Percentiles rank a stretch among this genome's conserved stretches.
These are phyloP conservation scores for Thymelicus lineola DNA, from an alignment of 2,888 invertebrate genomes.

Conservation along the genomic window DNA sequence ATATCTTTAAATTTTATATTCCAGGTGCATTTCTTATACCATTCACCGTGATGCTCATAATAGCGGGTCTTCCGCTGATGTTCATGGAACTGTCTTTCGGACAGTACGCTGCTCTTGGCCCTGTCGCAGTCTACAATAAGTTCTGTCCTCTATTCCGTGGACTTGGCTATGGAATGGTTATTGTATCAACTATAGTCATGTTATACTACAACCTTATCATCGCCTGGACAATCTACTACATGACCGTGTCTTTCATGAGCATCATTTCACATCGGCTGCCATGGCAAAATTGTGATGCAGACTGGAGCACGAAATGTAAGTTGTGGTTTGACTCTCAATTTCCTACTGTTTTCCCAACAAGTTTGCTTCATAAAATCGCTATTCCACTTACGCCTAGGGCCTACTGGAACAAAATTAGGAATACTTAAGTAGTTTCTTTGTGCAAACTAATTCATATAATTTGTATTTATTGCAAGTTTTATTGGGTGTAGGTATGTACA, in stretches of 20 bases:
- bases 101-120: constrained; percentile 91
- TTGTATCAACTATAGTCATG: constrained; percentile 91
- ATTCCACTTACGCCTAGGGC: too few relatives aligned
- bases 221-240: constrained; percentile 92
- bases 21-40: constrained; percentile 93
- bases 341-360: background rate
- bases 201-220: constrained; percentile 91
- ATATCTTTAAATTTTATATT: constrained; percentile 44
- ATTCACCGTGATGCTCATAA: constrained; percentile 91
- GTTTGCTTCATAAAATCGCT: too few relatives aligned
- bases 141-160: constrained; percentile 92
- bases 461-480: too few relatives aligned
- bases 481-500: too few relatives aligned
- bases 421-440: too few relatives aligned
- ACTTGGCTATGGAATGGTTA: constrained; percentile 90
- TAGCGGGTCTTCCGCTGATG: constrained; percentile 92
- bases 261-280: constrained; percentile 86
- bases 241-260: constrained; percentile 86
- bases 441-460: too few relatives aligned
- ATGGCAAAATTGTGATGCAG: constrained; percentile 89
- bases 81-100: constrained; percentile 95
- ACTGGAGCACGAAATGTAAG: constrained; percentile 89
- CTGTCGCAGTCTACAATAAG: constrained; percentile 92
- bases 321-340: constrained; percentile 41
- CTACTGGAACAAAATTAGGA: too few relatives aligned